Base-by-base conservation (phyloP, 2,113 vertebrate species). In the Cepphus grylle region DNA sequence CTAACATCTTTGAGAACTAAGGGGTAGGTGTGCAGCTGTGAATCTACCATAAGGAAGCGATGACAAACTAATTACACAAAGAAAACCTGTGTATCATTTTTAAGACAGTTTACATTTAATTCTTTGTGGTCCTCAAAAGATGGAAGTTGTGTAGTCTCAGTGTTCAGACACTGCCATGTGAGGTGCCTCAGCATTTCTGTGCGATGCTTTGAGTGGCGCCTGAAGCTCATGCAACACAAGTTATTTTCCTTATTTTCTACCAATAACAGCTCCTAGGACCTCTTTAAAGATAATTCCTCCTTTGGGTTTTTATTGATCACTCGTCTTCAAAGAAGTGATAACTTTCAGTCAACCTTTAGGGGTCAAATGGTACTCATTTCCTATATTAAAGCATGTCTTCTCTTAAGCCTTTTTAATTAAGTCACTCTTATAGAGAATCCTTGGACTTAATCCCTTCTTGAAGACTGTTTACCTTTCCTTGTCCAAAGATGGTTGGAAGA, bases 381-480 rank as follows among this genome's bases (percentile, higher is more conserved):
- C 14, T 52, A 43, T 61, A 80, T 80, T 88, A 88, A 88, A 88
- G 20, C 29, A 56, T 82, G 79, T 92, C n/a, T 80, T 86, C 62
- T 86, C 34, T 65, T 93, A 93, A 94, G 70, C 78, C 52, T 91
- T 94, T 91, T 82, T 94, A 96, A 95, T 95, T 95, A 94, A 90
- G 62, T 69, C 30, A 86, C 36, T 80, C 79, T 93, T 61, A 40
- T 5, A 61, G 20, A 85, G 40, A 61, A 80, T 88, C 62, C 56
- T 88, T 80, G 43, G 36, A 43, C 27, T 92, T 94, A 94, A 88
- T 93, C 88, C 40, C 12, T 77, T 76, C 53, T 65, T 94, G 82
- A 93, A 92, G 49, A 69, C 71, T 65, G 10, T 62, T 91, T 82
- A 73, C 27, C 23, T 80, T 79, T 72, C 32, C n/a, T 85, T 81